phyloP scores from a whole-genome alignment of 1,140 invertebrate genomes.

The Amphibalanus amphitrite region DNA sequence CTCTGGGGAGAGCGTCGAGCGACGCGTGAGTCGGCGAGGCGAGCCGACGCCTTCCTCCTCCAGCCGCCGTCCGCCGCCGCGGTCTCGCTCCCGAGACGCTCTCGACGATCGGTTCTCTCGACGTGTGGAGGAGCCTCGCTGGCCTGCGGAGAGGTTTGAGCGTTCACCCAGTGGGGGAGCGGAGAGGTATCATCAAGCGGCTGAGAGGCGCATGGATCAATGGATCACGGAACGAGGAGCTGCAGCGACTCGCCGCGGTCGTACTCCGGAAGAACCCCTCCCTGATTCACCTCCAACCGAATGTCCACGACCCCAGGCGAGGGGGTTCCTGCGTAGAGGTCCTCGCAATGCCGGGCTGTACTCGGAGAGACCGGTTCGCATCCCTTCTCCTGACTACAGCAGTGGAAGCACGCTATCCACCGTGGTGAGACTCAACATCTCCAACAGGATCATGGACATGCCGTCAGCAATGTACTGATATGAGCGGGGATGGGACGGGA shows the following conservation, averaged over 20 bases:
- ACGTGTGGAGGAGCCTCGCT: too few species aligned
- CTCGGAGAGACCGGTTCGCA: neutral
- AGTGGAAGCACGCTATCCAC: neutral
- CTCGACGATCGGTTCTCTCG: neutral
- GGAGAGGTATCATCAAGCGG: neutral
- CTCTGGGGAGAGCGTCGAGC: neutral
- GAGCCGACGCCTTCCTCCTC: neutral
- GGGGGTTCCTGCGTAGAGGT: neutral
- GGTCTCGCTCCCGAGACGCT: neutral
- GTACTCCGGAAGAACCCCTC: too few species aligned
- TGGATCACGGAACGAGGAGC: neutral
- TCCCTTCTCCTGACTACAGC: neutral
- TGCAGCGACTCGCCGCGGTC: too few species aligned
- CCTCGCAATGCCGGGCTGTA: neutral
- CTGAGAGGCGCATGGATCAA: neutral
- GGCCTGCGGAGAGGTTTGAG: neutral
- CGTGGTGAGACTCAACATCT: neutral
- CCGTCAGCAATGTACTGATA: neutral
- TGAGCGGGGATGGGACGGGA: too few species aligned
- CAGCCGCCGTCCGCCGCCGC: too few species aligned
- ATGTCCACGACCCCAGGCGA: neutral
- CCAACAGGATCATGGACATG: neutral
- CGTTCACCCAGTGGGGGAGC: too few species aligned
- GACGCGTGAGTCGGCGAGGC: too few species aligned
- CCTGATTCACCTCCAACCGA: too few species aligned